A percentile compares a stretch with the other conserved stretches of the same genome.
Conservation (phyloP, 1,140 invertebrate species). For the Pemphigus obesinymphae region DNA sequence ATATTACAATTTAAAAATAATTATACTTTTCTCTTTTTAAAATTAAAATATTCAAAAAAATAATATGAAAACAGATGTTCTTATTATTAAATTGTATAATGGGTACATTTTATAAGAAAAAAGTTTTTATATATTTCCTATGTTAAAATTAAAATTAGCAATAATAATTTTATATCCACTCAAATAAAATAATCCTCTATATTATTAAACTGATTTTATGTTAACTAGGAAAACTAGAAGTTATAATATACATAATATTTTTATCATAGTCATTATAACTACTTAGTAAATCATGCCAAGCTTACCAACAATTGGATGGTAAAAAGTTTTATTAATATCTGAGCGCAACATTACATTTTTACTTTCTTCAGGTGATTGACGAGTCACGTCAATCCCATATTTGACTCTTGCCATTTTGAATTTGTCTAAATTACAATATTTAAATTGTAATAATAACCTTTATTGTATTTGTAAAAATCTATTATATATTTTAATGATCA, state of each 20-base stretch:
- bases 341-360: constrained; percentile 6
- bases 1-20: too few relatives aligned
- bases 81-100: too few relatives aligned
- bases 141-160: too few relatives aligned
- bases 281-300: constrained; percentile 29
- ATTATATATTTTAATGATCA: background rate
- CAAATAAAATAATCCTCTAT: too few relatives aligned
- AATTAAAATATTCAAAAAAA: too few relatives aligned
- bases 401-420: constrained; percentile 31
- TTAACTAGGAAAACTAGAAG: too few relatives aligned
- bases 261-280: background rate
- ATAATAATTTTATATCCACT: too few relatives aligned
- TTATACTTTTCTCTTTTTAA: too few relatives aligned
- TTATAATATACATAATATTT: background rate
- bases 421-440: constrained; percentile 37
- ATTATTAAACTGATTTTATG: too few relatives aligned
- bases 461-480: background rate
- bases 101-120: too few relatives aligned
- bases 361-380: constrained; percentile 19
- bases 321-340: constrained; percentile 28
- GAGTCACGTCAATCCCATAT: constrained; percentile 22
- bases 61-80: too few relatives aligned
- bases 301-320: constrained; percentile 31
- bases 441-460: constrained; percentile 8
- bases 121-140: too few relatives aligned